These are phyloP conservation scores for Calypte anna DNA, from an alignment of 2,113 vertebrate genomes.

Conservation along the genomic window DNA sequence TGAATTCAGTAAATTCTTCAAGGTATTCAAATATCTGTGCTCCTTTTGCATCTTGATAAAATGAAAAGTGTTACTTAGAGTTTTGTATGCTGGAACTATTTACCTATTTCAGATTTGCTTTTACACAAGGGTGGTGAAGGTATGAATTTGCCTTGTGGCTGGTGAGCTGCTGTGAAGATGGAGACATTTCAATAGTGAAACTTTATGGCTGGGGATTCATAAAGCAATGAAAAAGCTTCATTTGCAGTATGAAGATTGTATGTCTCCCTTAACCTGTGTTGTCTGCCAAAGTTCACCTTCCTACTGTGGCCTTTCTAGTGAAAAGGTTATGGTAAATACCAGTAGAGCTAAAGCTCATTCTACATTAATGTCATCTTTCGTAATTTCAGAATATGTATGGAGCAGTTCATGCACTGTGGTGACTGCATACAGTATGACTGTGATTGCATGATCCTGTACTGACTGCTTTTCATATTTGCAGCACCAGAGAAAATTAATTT, in stretches of 20 bases:
- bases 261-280: fast-evolving
- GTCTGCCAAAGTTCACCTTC: neutral
- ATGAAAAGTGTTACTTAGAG: neutral
- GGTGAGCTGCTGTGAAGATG: neutral
- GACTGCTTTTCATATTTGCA: neutral
- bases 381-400: neutral
- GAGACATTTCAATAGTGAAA: neutral
- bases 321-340: neutral
- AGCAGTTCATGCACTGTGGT: neutral
- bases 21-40: neutral
- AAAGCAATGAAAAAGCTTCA: neutral
- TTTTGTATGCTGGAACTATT: neutral
- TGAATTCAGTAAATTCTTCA: neutral
- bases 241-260: neutral
- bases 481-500: neutral
- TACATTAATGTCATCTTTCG: neutral
- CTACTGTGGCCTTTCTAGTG: neutral
- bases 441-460: neutral
- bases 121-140: neutral
- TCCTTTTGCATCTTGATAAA: neutral
- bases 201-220: neutral
- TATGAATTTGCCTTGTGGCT: neutral
- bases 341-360: neutral
- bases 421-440: neutral
- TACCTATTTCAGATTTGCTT: neutral